Percentiles rank a stretch among this genome's conserved stretches.
Evolutionary conservation across 2,113 vertebrate genomes (phyloP).

Genomic region (Ictalurus punctatus): DNA sequence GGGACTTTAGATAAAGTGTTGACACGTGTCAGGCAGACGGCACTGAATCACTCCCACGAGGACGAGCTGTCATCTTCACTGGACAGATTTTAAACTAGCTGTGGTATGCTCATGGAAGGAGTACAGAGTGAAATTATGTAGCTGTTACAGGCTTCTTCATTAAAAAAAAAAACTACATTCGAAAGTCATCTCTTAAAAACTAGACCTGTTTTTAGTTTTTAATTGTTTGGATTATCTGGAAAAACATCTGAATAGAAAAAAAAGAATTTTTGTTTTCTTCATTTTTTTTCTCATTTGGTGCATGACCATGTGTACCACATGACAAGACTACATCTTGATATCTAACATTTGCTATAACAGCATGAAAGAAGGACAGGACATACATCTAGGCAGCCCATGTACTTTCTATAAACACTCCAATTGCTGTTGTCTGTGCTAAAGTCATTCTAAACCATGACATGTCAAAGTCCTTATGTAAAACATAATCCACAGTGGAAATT

Average conservation of each 20-base stretch:
- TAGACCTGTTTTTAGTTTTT: background rate
- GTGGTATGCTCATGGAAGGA: background rate
- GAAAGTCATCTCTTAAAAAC: background rate
- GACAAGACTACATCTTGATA: background rate
- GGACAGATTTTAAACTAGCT: conserved; percentile 12
- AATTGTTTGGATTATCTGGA: background rate
- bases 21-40: conserved; percentile 4
- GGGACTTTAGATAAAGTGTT: background rate
- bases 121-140: background rate
- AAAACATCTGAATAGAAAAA: background rate
- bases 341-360: background rate
- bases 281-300: background rate
- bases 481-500: background rate
- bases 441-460: background rate
- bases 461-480: background rate
- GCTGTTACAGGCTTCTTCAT: background rate
- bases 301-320: background rate
- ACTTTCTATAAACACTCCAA: background rate
- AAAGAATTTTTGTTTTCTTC: background rate
- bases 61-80: conserved; percentile 13
- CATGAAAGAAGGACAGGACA: background rate
- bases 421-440: background rate
- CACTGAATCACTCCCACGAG: background rate
- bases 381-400: background rate
- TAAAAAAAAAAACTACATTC: background rate